These are phyloP conservation scores for Macroteleia sp. DNA, from an alignment of 2,888 invertebrate species.

Conservation along the genomic window DNA sequence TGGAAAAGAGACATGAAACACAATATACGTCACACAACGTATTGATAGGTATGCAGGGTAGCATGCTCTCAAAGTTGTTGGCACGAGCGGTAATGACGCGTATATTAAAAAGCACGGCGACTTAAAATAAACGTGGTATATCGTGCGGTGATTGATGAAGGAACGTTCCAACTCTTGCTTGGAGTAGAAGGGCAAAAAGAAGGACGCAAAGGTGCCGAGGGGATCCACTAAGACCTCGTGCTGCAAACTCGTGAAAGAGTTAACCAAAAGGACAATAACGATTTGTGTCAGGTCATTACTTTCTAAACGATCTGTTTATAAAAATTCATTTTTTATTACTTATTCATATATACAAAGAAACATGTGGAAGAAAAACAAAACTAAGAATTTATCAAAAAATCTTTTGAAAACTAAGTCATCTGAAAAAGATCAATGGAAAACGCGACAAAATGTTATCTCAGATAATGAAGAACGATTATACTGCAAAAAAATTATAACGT, in stretches of 20 bases:
- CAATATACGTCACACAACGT: slow-evolving; percentile 43
- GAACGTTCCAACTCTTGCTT: slow-evolving; percentile 59
- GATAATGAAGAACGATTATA: too few relatives aligned
- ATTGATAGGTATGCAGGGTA: slow-evolving; percentile 50
- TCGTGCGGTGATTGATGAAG: slow-evolving; percentile 65
- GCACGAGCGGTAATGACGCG: slow-evolving; percentile 66
- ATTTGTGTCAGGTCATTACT: slow-evolving; percentile 62
- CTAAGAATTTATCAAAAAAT: too few relatives aligned
- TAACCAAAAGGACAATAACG: slow-evolving; percentile 60
- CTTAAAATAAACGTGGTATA: slow-evolving; percentile 67
- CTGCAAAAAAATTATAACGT: too few relatives aligned
- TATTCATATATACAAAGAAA: too few relatives aligned
- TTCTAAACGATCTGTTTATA: slow-evolving; percentile 41
- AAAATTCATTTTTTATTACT: too few relatives aligned
- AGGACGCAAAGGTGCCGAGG: slow-evolving; percentile 55
- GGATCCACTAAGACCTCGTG: slow-evolving; percentile 55
- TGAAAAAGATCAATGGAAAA: too few relatives aligned
- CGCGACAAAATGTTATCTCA: too few relatives aligned
- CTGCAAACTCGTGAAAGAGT: slow-evolving; percentile 57
- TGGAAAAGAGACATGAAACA: slow-evolving; percentile 1
- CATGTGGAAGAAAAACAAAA: too few relatives aligned
- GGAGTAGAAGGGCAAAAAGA: slow-evolving; percentile 53
- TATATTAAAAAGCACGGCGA: slow-evolving; percentile 65
- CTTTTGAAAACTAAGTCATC: too few relatives aligned
- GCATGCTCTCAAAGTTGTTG: slow-evolving; percentile 51